phyloP scores from a whole-genome alignment of 1,140 invertebrate genomes.

The Tetramorium alpestre region DNA sequence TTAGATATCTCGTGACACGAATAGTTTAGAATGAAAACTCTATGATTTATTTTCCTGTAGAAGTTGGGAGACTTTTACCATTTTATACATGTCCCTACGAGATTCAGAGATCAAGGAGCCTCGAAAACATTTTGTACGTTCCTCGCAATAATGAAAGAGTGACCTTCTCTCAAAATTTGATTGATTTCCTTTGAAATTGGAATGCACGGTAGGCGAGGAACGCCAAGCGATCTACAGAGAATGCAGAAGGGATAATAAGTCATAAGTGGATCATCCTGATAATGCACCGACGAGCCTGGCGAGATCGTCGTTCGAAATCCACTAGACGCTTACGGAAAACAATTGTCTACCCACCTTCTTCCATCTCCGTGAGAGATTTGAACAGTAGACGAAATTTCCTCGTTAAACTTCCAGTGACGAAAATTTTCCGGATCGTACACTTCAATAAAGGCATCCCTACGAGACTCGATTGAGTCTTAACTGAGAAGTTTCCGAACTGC shows the following conservation, averaged over 20 bases:
- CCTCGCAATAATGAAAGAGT: neutral
- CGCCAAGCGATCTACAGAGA: neutral
- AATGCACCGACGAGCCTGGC: neutral
- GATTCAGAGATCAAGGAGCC: neutral
- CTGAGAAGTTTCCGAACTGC: conserved; percentile 1
- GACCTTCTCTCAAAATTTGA: neutral
- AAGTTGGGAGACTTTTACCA: neutral
- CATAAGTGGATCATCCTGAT: conserved; percentile 57
- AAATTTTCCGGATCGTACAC: conserved; percentile 10
- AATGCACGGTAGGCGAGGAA: neutral
- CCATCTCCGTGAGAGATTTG: conserved; percentile 3
- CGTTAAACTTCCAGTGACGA: conserved; percentile 31
- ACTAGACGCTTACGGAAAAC: conserved; percentile 50
- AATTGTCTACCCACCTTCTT: conserved; percentile 11
- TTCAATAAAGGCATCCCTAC: conserved; percentile 12
- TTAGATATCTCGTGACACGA: neutral
- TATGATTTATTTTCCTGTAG: neutral
- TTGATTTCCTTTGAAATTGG: neutral
- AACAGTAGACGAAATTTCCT: conserved; percentile 27
- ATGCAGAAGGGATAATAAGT: conserved; percentile 31
- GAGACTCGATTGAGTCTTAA: neutral
- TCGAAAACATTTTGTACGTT: neutral
- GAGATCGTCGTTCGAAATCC: conserved; percentile 26
- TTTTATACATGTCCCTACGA: neutral
- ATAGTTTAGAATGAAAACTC: neutral